Base-by-base conservation (phyloP, 2,888 invertebrate species). In the Apodemia mormo region DNA sequence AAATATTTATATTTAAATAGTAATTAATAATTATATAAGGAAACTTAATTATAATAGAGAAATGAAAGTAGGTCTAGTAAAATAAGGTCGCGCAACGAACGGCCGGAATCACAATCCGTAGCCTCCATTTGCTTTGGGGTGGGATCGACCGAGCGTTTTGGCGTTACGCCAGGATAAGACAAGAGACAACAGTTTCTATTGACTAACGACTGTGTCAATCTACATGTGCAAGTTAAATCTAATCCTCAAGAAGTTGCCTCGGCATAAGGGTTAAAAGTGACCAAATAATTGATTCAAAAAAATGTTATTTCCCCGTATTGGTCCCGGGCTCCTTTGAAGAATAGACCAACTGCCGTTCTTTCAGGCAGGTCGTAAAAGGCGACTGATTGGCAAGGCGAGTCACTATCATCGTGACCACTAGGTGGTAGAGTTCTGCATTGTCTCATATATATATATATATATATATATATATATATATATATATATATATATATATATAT, bases 71-170 rank as follows among this genome's bases (percentile, higher is more conserved):
- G 64, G 65, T 58, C 49, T 58, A 52, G 58, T 45, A 70, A 68
- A 70, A 70, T 70, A 70, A 67, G 67, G 66, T 67, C 70, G 70
- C 68, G n/a, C 33, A 52, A 29, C 45, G 49, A 66, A 52, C 66
- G 66, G 14, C 9, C n/a, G 66, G 52, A 49, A 14, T 64, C 66
- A 66, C 68, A 69, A 71, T 30, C 69, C 54, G 70, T 77, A 75
- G 70, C 74, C 75, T 73, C 74, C 71, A 72, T 75, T 73, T 70
- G 74, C 70, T 71, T 69, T 72, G 74, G 71, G 72, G 71, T 72
- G 73, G 81, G 78, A 89, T 89, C 89, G 89, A 89, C 88, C 89
- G 80, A 79, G 80, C 73, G 78, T 76, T 76, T 85, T 88, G 89
- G 89, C 89, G 82, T 71, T 49, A 68, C 72, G 86, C 89, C 89